phyloP scores from a whole-genome alignment of 2,113 vertebrate genomes.

The Crotalus viridis region DNA sequence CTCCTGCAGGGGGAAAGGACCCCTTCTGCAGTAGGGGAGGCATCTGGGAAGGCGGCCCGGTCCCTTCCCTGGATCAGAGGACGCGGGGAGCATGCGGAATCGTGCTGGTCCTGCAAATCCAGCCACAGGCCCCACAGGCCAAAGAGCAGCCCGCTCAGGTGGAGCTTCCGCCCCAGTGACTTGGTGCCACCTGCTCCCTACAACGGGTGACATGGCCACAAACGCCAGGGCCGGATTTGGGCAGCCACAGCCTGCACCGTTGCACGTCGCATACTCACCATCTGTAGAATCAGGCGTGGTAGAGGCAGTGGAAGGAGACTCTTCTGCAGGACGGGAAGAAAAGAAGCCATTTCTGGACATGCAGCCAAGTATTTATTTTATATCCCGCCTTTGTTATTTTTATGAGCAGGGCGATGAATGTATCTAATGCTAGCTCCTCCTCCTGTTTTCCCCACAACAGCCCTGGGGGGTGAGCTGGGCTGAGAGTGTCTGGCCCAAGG shows the following conservation, averaged over 20 bases:
- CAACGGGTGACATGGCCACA: background rate
- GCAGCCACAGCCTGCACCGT: background rate
- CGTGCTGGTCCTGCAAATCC: background rate
- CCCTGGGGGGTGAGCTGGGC: background rate
- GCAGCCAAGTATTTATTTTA: background rate
- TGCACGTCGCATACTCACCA: slow-evolving; percentile 41
- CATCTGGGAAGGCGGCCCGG: background rate
- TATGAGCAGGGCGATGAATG: background rate
- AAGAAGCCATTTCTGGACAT: background rate
- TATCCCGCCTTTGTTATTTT: background rate
- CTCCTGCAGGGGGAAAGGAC: slow-evolving; percentile 66
- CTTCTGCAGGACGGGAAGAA: slow-evolving; percentile 51
- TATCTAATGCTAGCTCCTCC: background rate
- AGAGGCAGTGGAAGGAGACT: slow-evolving; percentile 70
- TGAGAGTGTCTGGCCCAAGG: background rate
- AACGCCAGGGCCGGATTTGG: background rate
- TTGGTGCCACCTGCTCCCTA: background rate
- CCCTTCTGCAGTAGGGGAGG: too few relatives aligned
- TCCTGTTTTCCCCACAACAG: background rate
- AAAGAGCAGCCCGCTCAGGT: background rate
- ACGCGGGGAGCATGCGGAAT: fast-evolving
- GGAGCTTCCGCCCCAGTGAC: background rate
- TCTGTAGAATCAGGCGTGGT: slow-evolving; percentile 72
- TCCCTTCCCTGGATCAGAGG: background rate
- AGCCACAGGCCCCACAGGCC: background rate